Percentiles rank a stretch among this genome's conserved stretches.
phyloP scores from a whole-genome alignment of 2,797 vertebrate species.

The Morelia viridis region DNA sequence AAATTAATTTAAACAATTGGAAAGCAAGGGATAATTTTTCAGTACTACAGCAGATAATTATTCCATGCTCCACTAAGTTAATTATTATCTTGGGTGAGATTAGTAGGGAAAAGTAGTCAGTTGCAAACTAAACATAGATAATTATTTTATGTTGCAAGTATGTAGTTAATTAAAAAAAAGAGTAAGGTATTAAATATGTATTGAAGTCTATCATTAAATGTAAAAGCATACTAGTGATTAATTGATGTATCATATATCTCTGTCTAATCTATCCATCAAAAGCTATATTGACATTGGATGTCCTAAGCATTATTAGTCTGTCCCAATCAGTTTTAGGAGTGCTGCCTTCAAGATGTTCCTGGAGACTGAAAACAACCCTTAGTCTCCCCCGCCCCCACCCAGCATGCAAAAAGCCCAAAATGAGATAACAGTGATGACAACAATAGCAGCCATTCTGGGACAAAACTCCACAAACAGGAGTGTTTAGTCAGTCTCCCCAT shows the following conservation, averaged over 20 bases:
- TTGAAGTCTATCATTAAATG: background rate
- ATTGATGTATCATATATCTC: background rate
- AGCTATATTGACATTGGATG: background rate
- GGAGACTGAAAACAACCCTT: background rate
- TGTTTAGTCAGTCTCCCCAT: background rate
- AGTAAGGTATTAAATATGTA: background rate
- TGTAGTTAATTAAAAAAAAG: slow-evolving; percentile 31
- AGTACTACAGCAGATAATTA: background rate
- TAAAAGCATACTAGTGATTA: background rate
- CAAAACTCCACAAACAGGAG: background rate
- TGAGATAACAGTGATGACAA: background rate
- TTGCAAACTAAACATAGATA: slow-evolving; percentile 30
- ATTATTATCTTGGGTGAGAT: background rate
- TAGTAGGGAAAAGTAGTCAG: background rate
- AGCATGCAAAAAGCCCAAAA: background rate
- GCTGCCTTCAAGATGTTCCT: background rate
- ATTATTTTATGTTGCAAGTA: slow-evolving; percentile 40
- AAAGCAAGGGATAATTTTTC: background rate
- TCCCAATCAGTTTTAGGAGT: background rate
- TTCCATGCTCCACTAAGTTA: background rate
- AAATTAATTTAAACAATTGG: background rate
- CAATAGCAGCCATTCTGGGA: background rate
- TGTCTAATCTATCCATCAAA: background rate
- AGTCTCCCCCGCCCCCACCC: background rate
- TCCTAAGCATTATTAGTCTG: background rate